Percentiles rank a stretch among this genome's conserved stretches.
phyloP scores from a whole-genome alignment of 2,113 vertebrate species.

The Anhinga anhinga region DNA sequence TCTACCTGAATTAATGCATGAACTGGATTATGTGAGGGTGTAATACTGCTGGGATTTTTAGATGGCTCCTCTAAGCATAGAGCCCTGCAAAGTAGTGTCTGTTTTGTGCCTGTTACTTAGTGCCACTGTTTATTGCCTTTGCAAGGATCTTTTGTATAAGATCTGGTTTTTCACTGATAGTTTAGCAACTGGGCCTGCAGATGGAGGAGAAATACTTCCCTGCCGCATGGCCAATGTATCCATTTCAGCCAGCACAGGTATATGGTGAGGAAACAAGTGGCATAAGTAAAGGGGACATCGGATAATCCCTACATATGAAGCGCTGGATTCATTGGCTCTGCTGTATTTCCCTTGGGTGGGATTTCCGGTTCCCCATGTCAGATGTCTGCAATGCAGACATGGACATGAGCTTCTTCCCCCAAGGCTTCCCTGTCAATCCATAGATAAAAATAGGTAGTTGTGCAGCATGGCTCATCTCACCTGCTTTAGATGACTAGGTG shows the following conservation, averaged over 20 bases:
- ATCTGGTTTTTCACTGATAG: neutral
- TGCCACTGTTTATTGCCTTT: neutral
- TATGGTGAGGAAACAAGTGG: accelerated
- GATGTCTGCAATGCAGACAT: accelerated
- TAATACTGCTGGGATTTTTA: neutral
- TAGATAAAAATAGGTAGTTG: neutral
- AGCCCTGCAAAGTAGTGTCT: neutral
- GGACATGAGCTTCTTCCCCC: neutral
- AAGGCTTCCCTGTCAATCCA: neutral
- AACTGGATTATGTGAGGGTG: neutral
- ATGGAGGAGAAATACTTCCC: neutral
- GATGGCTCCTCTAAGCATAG: neutral
- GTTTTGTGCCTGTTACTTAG: neutral
- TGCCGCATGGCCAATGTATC: neutral
- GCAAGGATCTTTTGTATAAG: neutral
- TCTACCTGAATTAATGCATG: neutral
- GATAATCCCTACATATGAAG: neutral
- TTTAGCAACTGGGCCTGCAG: neutral
- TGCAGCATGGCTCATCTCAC: neutral
- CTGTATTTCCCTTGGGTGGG: neutral
- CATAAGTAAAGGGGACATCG: accelerated
- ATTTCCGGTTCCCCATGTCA: neutral
- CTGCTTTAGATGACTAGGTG: neutral
- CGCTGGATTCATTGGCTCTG: neutral
- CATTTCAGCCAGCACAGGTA: neutral